Evolutionary conservation across 2,888 invertebrate species (phyloP).

Genomic region (Tuberolachnus salignus): DNA sequence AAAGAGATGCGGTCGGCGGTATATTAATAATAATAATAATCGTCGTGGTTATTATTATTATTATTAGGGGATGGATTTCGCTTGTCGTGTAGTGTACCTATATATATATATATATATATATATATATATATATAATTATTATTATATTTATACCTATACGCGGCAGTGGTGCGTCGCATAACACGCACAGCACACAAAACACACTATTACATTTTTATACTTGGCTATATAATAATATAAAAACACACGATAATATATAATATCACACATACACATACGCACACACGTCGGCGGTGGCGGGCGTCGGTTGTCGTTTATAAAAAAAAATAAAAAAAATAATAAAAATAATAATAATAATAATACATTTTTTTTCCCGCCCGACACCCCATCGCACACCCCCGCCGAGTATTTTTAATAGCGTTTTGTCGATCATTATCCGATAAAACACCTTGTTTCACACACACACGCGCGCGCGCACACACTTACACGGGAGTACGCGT

Average conservation of each 20-base stretch:
- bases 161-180: not conserved
- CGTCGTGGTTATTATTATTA: constrained; percentile 1
- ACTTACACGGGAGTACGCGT: not conserved
- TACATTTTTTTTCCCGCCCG: constrained; percentile 25
- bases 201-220: not conserved
- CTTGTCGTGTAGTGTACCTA: not conserved
- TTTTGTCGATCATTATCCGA: constrained; percentile 56
- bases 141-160: no score
- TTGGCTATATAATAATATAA: not conserved
- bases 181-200: not conserved
- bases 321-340: not conserved
- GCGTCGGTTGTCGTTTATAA: constrained; percentile 39
- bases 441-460: constrained; percentile 55
- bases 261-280: not conserved
- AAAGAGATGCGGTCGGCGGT: not conserved
- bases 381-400: constrained; percentile 41
- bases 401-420: constrained; percentile 54
- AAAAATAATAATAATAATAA: constrained; percentile 25
- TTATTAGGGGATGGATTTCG: constrained; percentile 51
- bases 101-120: no score
- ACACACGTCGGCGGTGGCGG: not conserved
- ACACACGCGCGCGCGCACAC: not conserved
- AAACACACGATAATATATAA: no score
- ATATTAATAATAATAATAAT: constrained; percentile 29
- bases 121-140: no score